Evolutionary conservation across 2,797 vertebrate species (phyloP).

Genomic region (Protosalanx chinensis): DNA sequence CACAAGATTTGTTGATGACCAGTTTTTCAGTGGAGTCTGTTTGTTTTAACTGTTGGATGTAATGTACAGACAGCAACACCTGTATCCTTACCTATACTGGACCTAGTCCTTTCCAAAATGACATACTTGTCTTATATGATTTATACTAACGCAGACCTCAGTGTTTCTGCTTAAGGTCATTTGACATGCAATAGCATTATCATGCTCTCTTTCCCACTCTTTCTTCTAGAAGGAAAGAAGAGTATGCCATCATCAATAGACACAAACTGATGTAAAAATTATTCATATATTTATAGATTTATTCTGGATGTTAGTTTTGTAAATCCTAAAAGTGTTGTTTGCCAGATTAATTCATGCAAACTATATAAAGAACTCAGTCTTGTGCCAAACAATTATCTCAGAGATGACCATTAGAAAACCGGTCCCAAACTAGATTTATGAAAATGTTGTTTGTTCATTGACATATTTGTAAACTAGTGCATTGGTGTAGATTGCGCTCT

Average conservation of each 20-base stretch:
- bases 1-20: constrained; percentile 11
- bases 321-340: constrained; percentile 48
- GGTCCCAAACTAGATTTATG: neutral
- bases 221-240: constrained; percentile 41
- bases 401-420: neutral
- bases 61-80: constrained; percentile 13
- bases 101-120: constrained; percentile 21
- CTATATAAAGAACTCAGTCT: too few relatives aligned
- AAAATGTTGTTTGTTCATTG: neutral
- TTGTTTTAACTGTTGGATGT: constrained; percentile 14
- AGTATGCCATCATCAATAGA: constrained; percentile 33
- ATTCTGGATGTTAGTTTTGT: constrained; percentile 17
- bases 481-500: constrained; percentile 31
- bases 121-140: constrained; percentile 31
- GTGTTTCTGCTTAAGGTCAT: constrained; percentile 21
- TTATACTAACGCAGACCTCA: constrained; percentile 8
- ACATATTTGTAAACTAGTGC: constrained; percentile 24
- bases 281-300: constrained; percentile 15
- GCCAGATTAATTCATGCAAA: neutral
- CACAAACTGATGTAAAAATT: constrained; percentile 9
- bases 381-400: neutral
- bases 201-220: constrained; percentile 34
- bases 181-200: constrained; percentile 46
- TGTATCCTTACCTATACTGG: constrained; percentile 18
- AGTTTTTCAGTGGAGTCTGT: neutral